Evolutionary conservation across 2,888 invertebrate genomes (phyloP).

Genomic region (Cartodere bifasciata): DNA sequence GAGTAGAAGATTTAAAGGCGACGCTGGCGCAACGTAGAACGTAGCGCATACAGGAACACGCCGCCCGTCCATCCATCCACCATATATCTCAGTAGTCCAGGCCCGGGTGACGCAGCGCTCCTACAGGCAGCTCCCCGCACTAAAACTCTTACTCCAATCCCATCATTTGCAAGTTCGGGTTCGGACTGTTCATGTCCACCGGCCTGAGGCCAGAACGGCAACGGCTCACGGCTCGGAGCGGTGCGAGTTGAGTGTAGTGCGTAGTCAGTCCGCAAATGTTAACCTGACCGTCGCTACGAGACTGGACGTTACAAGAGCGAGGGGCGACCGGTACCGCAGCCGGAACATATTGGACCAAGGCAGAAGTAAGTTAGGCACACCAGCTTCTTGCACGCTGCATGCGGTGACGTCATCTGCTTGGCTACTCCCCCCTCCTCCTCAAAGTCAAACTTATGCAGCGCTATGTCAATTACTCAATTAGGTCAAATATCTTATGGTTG

Average conservation of each 20-base stretch:
- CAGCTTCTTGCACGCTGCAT: constrained; percentile 1
- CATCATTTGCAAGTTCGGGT: constrained; percentile 26
- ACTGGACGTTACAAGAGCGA: constrained; percentile 32
- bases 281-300: constrained; percentile 34
- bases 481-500: too few relatives aligned
- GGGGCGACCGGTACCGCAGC: constrained; percentile 34
- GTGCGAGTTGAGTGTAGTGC: constrained; percentile 30
- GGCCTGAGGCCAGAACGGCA: too few relatives aligned
- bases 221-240: constrained; percentile 33
- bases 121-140: constrained; percentile 16
- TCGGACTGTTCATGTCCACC: constrained; percentile 30
- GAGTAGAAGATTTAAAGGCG: too few relatives aligned
- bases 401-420: too few relatives aligned
- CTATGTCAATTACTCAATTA: too few relatives aligned
- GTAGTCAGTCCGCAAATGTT: constrained; percentile 32
- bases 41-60: too few relatives aligned
- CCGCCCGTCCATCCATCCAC: too few relatives aligned
- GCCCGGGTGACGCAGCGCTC: constrained; percentile 19
- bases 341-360: constrained; percentile 35
- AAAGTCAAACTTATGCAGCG: too few relatives aligned
- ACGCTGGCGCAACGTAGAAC: too few relatives aligned
- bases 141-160: constrained; percentile 18
- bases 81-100: constrained; percentile 11
- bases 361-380: constrained; percentile 30
- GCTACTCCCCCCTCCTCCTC: too few relatives aligned